A percentile compares a stretch with the other conserved stretches of the same genome.
These are phyloP conservation scores for Philereme transversata DNA, from an alignment of 2,888 invertebrate genomes.

Conservation along the genomic window DNA sequence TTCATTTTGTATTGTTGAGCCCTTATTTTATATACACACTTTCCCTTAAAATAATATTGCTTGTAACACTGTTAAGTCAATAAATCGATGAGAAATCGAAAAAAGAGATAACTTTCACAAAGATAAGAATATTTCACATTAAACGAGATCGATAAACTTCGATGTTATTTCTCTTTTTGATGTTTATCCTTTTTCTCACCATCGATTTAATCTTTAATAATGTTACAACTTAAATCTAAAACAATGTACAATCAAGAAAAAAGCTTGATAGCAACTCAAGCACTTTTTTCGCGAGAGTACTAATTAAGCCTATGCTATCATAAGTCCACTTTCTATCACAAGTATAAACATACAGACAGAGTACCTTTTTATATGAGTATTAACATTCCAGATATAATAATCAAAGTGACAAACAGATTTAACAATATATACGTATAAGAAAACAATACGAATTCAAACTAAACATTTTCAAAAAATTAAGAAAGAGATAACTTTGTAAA, in stretches of 20 bases:
- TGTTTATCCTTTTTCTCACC: background rate
- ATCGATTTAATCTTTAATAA: constrained; percentile 7
- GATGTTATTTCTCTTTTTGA: constrained; percentile 5
- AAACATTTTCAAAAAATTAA: background rate
- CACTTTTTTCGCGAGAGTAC: constrained; percentile 4
- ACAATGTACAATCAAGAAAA: constrained; percentile 5
- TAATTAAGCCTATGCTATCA: constrained; percentile 1
- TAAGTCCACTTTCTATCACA: constrained; percentile 29
- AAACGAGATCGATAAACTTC: too few relatives aligned
- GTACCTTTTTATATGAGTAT: constrained; percentile 34
- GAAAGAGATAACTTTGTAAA: background rate
- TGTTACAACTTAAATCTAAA: constrained; percentile 21
- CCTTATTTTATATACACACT: constrained; percentile 49
- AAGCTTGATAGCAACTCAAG: background rate
- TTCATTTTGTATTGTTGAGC: constrained; percentile 63
- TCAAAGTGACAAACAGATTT: constrained; percentile 14
- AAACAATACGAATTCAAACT: too few relatives aligned
- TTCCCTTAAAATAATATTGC: constrained; percentile 40
- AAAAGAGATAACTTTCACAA: background rate
- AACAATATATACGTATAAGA: background rate
- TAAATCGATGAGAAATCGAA: constrained; percentile 14
- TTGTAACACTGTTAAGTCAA: constrained; percentile 15
- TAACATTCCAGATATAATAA: constrained; percentile 32
- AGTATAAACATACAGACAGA: constrained; percentile 31
- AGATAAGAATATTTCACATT: too few relatives aligned